Evolutionary conservation across 2,113 vertebrate species (phyloP).

Genomic region (Eptatretus burgeri): DNA sequence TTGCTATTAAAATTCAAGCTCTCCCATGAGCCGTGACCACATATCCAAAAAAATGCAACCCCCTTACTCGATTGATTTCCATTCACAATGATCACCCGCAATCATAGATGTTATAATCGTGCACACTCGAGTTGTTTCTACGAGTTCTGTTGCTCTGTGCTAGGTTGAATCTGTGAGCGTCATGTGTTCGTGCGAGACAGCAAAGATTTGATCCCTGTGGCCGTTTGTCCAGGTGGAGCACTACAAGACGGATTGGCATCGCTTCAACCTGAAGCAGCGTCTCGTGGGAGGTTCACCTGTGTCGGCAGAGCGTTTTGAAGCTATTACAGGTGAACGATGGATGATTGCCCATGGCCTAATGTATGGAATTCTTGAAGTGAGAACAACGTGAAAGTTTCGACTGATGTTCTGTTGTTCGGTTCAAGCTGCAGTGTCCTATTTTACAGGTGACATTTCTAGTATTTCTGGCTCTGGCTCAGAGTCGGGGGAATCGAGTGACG

Average conservation of each 20-base stretch:
- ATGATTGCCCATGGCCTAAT: fast-evolving
- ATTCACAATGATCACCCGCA: not conserved
- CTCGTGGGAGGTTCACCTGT: slow-evolving; percentile 20
- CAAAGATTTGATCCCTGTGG: not conserved
- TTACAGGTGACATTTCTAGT: slow-evolving; percentile 57
- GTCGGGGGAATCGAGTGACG: slow-evolving; percentile 1
- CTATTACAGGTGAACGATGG: slow-evolving; percentile 27
- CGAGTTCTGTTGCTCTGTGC: not conserved
- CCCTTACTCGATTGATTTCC: not conserved
- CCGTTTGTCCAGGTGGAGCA: slow-evolving; percentile 34
- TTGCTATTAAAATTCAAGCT: too few relatives aligned
- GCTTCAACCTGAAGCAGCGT: slow-evolving; percentile 60
- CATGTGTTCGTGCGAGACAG: not conserved
- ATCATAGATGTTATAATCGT: not conserved
- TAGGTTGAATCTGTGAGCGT: not conserved
- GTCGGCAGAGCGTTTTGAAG: slow-evolving; percentile 46
- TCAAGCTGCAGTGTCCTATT: too few relatives aligned
- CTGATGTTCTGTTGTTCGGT: too few relatives aligned
- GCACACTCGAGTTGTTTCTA: not conserved
- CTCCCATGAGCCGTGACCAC: too few relatives aligned
- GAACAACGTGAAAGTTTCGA: too few relatives aligned
- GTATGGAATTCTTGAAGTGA: too few relatives aligned
- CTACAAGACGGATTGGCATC: slow-evolving; percentile 81
- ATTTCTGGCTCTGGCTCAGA: slow-evolving; percentile 65
- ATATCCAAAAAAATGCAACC: not conserved